Evolutionary conservation across 2,113 vertebrate species (phyloP), one percentile per base, ranked within the genome.

Genomic region (Sebastes schlegelii): DNA sequence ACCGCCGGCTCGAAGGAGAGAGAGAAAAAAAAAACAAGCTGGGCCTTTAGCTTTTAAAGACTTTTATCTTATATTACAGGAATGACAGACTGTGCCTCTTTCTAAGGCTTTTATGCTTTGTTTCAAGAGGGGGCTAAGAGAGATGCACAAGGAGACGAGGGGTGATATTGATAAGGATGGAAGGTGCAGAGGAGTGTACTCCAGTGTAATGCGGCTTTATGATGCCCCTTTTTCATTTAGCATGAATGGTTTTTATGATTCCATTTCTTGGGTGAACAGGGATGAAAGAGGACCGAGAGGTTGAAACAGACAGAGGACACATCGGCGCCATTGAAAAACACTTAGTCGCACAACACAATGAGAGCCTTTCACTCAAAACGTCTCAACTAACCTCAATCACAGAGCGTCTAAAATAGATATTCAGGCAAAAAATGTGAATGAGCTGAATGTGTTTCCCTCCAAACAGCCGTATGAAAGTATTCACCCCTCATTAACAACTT

Each of bases 11-110:
- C 52, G 34, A 88, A 75, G 74, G 84, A 80, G 69, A 61, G 54
- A 26, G 5, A 75, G 77, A 77, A 85, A 91, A 26, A 6, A 75
- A 79, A 85, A 91, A 87, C 79, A 86, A 84, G 76, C 67, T 6
- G 40, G 87, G 88, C 91, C 92, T 94, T 92, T 86, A 89, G 90
- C 93, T 94, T 93, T 93, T 94, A 96, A 94, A 95, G 90, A 95
- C 94, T 95, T 95, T 94, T 95, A 95, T 95, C 94, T 95, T 89
- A 92, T 92, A 92, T 92, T 93, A 93, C 92, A 86, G 90, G 88
- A 91, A 89, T 94, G 94, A 95, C 92, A 92, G 91, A 95, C 94
- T 91, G 91, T 77, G 80, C 84, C 84, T 93, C 93, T 95, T 94
- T 94, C 93, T 92, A 87, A 92, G 85, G 91, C 92, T 91, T 95